Conservation (phyloP, 2,888 invertebrate species). For the Himalopsyche anomala region DNA sequence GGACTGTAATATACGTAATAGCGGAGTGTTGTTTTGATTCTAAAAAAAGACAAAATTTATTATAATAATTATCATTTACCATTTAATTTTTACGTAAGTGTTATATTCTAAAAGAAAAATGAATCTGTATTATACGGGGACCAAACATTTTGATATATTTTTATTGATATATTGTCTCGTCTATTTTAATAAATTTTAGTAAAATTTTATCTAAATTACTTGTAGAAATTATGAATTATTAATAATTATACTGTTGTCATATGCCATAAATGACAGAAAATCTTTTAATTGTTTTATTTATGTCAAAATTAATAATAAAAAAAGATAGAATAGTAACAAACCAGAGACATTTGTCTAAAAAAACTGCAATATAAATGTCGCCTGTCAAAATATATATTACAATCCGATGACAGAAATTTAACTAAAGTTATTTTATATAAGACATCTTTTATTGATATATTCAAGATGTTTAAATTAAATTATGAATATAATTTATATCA, state of each 20-base stretch:
- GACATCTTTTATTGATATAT: too few relatives aligned
- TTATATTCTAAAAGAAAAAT: slow-evolving; percentile 34
- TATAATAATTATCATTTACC: slow-evolving; percentile 13
- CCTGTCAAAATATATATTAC: background rate
- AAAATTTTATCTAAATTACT: slow-evolving; percentile 1
- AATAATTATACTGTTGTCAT: background rate
- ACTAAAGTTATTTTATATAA: background rate
- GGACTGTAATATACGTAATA: slow-evolving; percentile 12
- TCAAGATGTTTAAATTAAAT: too few relatives aligned
- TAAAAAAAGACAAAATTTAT: slow-evolving; percentile 18
- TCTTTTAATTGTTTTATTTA: slow-evolving; percentile 20
- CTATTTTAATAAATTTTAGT: slow-evolving; percentile 10
- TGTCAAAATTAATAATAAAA: background rate
- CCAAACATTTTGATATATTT: slow-evolving; percentile 22
- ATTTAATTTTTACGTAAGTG: slow-evolving; percentile 14
- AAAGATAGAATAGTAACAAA: slow-evolving; percentile 1
- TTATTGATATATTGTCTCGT: slow-evolving; percentile 12
- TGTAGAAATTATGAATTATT: too few relatives aligned
- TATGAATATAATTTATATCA: too few relatives aligned
- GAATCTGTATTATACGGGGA: slow-evolving; percentile 28
- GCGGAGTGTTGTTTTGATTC: background rate
- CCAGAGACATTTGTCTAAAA: background rate
- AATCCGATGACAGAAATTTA: background rate
- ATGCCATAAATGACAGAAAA: slow-evolving; percentile 31
- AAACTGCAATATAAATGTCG: background rate